Conservation (phyloP, 2,888 invertebrate genomes). For the Coleophora flavipennella region DNA sequence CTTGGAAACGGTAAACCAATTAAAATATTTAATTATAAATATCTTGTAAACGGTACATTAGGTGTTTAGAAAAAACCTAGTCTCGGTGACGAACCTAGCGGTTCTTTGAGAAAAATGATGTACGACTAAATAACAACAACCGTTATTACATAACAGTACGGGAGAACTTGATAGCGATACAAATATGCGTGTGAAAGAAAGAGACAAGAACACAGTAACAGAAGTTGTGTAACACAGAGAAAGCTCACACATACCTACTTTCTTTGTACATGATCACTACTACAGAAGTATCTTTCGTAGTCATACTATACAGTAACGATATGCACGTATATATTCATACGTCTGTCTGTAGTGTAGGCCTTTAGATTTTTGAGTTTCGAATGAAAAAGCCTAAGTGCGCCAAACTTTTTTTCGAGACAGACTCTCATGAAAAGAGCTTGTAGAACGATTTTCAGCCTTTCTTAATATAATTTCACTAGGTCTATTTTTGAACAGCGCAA, state of each 20-base stretch:
- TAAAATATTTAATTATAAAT: not conserved
- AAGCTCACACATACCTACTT: constrained; percentile 59
- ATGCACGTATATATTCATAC: constrained; percentile 11
- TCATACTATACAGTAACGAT: no score
- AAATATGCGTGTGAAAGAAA: constrained; percentile 30
- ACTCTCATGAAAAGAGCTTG: constrained; percentile 30
- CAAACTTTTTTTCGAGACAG: constrained; percentile 44
- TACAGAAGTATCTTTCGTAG: constrained; percentile 8
- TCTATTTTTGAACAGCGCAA: constrained; percentile 24
- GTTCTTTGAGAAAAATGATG: constrained; percentile 62
- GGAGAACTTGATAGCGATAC: constrained; percentile 32
- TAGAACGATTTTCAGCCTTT: constrained; percentile 36
- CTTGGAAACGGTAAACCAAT: no score
- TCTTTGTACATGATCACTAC: constrained; percentile 46
- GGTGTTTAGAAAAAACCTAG: constrained; percentile 16
- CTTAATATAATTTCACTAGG: constrained; percentile 19
- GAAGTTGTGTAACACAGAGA: constrained; percentile 69
- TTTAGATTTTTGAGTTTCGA: constrained; percentile 51
- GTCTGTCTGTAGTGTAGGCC: constrained; percentile 42
- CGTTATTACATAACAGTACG: constrained; percentile 69
- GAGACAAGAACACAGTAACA: constrained; percentile 34
- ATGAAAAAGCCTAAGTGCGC: constrained; percentile 53
- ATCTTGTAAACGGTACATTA: not conserved
- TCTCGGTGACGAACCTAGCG: constrained; percentile 35
- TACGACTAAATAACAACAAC: constrained; percentile 63